Evolutionary conservation across 2,888 invertebrate genomes (phyloP), one percentile per base, ranked within the genome.

Genomic region (Athalia rosae): DNA sequence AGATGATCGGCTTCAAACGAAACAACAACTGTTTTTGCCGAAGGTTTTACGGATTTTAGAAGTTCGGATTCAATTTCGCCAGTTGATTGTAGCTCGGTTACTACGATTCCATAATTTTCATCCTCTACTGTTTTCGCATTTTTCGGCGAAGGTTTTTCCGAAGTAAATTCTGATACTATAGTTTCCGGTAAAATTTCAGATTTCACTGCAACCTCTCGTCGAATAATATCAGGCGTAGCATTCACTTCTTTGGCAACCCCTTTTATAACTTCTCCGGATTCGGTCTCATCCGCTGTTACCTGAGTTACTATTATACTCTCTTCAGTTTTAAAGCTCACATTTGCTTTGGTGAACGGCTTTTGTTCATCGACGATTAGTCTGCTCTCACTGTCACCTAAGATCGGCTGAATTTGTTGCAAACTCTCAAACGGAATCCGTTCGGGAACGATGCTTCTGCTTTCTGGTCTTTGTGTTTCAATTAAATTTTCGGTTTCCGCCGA

Each of bases 51-150:
- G 78, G 87, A 82, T 81, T 90, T 89, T 77, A 87, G 87, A 82
- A 90, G 84, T 78, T 90, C 85, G 84, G 90, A 87, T 88, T 91
- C 91, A 69, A 91, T 86, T 89, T 91, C 91, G 82, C 90, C 91
- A 82, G 91, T 89, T 79, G 90, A 87, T 82, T 87, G 87, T 80
- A 90, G 87, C 84, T 92, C 92, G 71, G 91, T 91, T 77, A 92
- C 88, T 74, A 92, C 88, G 66, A 92, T 83, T 80, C 92, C 90
- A 82, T 91, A 91, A 73, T 90, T 89, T 76, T 87, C 82, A 63
- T 88, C 87, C 48, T 87, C 83, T 4, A 87, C 82, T 78, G 87
- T 82, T 73, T 83, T 84, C 9, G 89, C 88, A 58, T 80, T 85
- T 84, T 86, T 90, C 79, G 83, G 82, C 76, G 79, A 83, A 43